Percentiles rank a stretch among this genome's conserved stretches.
These are phyloP conservation scores for Nyctibius grandis DNA, from an alignment of 2,797 vertebrate genomes.

Conservation along the genomic window DNA sequence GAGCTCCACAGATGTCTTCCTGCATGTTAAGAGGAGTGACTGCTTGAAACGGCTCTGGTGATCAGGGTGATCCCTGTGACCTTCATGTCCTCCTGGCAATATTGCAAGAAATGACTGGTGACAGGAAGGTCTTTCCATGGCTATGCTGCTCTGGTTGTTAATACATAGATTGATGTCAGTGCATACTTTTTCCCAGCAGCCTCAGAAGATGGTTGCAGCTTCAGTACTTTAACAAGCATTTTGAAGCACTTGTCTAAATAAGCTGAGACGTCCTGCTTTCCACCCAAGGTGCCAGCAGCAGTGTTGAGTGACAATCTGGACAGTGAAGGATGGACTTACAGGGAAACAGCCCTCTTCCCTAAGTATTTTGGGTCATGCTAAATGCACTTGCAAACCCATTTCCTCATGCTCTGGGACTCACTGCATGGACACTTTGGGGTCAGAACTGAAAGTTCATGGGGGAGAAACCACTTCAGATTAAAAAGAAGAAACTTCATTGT, in stretches of 20 bases:
- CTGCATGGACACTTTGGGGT: not conserved
- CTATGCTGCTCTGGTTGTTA: not conserved
- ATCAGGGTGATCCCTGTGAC: not conserved
- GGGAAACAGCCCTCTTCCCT: not conserved
- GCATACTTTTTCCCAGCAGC: not conserved
- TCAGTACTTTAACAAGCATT: not conserved
- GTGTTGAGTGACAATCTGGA: not conserved
- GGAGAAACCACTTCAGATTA: not conserved
- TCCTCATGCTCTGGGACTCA: not conserved
- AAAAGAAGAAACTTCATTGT: not conserved
- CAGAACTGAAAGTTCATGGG: not conserved
- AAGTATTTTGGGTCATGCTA: not conserved
- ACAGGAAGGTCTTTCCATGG: not conserved
- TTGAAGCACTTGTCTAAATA: not conserved
- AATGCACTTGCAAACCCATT: not conserved
- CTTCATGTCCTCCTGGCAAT: not conserved
- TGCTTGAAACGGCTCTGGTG: not conserved
- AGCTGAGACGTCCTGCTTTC: not conserved
- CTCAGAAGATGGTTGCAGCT: not conserved
- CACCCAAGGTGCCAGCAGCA: not conserved
- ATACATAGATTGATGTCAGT: not conserved
- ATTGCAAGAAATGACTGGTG: not conserved
- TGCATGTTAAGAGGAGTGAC: not conserved
- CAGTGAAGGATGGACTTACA: not conserved
- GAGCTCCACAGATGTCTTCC: not conserved